phyloP scores from a whole-genome alignment of 2,797 vertebrate genomes.

The Enteromius argenteus region DNA sequence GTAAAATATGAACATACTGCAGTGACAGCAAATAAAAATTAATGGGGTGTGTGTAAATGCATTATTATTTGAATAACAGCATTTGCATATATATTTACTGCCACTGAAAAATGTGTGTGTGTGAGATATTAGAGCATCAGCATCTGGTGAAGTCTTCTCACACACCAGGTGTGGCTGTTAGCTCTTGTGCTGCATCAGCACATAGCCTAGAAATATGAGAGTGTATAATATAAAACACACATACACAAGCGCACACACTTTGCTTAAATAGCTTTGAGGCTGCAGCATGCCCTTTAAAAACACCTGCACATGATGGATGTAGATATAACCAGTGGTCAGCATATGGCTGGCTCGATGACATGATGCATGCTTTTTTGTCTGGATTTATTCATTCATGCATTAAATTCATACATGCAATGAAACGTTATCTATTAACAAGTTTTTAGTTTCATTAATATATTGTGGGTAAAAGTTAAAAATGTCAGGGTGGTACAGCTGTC shows the following conservation, averaged over 20 bases:
- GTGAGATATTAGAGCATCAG: conserved; percentile 70
- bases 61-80: conserved; percentile 7
- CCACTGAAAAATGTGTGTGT: conserved; percentile 5
- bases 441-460: not conserved
- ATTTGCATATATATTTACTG: conserved; percentile 29
- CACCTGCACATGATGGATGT: conserved; percentile 14
- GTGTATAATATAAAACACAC: conserved; percentile 59
- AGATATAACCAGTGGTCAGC: conserved; percentile 7
- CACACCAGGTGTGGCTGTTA: conserved; percentile 79
- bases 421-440: not conserved
- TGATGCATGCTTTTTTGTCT: not conserved
- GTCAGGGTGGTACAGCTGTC: not conserved
- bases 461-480: not conserved
- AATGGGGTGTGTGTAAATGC: not conserved
- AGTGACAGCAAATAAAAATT: not conserved
- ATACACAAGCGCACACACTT: conserved; percentile 19
- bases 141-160: conserved; percentile 78
- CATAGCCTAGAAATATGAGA: conserved; percentile 76
- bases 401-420: not conserved
- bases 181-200: conserved; percentile 77
- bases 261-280: conserved; percentile 7
- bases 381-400: not conserved
- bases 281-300: conserved; percentile 15
- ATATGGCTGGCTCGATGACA: not conserved
- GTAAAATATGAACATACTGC: not conserved